Conservation (phyloP, 2,888 invertebrate species). For the Beris morrisii region DNA sequence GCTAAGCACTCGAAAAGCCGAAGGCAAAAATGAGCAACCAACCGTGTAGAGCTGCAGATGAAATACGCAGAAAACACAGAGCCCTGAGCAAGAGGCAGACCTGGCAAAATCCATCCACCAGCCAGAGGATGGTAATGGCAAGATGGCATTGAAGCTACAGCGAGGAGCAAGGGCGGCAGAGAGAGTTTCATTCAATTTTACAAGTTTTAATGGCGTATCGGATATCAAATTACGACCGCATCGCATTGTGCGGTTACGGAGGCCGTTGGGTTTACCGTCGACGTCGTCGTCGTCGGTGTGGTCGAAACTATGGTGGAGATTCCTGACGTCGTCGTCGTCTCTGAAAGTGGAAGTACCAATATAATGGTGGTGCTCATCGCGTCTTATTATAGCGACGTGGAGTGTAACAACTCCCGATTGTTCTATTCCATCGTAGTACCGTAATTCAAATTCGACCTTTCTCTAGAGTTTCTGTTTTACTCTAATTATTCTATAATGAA, state of each 20-base stretch:
- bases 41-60: neutral
- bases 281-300: slow-evolving; percentile 35
- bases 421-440: too few relatives aligned
- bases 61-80: neutral
- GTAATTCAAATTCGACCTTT: too few relatives aligned
- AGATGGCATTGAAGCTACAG: slow-evolving; percentile 27
- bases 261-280: slow-evolving; percentile 29
- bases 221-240: slow-evolving; percentile 44
- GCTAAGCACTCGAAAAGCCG: too few relatives aligned
- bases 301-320: slow-evolving; percentile 30
- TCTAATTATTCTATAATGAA: too few relatives aligned
- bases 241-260: slow-evolving; percentile 39
- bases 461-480: too few relatives aligned
- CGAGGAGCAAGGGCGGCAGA: slow-evolving; percentile 16
- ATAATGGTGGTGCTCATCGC: neutral
- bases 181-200: slow-evolving; percentile 44
- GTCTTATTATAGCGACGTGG: too few relatives aligned
- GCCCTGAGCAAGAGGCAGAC: slow-evolving; percentile 14
- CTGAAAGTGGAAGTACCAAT: neutral
- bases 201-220: slow-evolving; percentile 46
- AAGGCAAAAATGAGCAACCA: slow-evolving; percentile 6
- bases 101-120: neutral
- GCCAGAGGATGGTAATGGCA: slow-evolving; percentile 10
- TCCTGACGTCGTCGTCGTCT: neutral
- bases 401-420: too few relatives aligned